These are phyloP conservation scores for Acromyrmex charruanus DNA, from an alignment of 1,140 invertebrate species.

Conservation along the genomic window DNA sequence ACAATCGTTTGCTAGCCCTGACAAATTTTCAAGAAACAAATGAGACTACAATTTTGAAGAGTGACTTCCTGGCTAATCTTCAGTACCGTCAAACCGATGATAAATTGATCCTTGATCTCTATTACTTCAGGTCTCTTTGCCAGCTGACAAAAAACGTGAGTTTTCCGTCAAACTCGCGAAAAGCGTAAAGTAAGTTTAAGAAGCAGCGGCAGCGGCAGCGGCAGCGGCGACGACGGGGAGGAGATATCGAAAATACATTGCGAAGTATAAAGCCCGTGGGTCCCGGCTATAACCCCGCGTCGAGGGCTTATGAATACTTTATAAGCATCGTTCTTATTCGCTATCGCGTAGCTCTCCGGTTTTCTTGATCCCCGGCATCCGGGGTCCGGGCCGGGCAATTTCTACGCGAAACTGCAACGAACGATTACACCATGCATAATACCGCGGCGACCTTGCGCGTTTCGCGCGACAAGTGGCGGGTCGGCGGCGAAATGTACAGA, in stretches of 20 bases:
- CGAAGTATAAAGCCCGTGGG: conserved; percentile 51
- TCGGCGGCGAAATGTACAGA: conserved; percentile 44
- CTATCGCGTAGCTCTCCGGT: conserved; percentile 27
- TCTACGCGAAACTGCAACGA: conserved; percentile 39
- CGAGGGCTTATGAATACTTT: conserved; percentile 63
- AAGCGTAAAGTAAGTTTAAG: conserved; percentile 51
- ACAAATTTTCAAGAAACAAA: too few species aligned
- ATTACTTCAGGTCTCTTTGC: not conserved
- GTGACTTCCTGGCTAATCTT: not conserved
- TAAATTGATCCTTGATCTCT: conserved; percentile 20
- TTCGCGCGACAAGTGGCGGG: conserved; percentile 6
- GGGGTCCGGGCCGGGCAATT: conserved; percentile 39
- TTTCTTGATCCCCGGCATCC: conserved; percentile 29
- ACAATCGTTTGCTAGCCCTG: too few species aligned
- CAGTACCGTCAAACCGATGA: not conserved
- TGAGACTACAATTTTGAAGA: too few species aligned
- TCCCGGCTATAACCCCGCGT: conserved; percentile 1
- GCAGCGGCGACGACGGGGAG: not conserved
- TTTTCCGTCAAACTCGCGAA: conserved; percentile 59
- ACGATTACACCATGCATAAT: conserved; percentile 41
- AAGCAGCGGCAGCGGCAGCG: too few species aligned
- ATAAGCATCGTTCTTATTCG: conserved; percentile 63
- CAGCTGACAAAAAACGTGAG: conserved; percentile 42
- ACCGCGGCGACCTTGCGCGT: conserved; percentile 35
- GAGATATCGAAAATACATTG: conserved; percentile 64